A percentile compares a stretch with the other conserved stretches of the same genome.
These are phyloP conservation scores for Gorsachius goisagi DNA, from an alignment of 2,113 vertebrate species.

Conservation along the genomic window DNA sequence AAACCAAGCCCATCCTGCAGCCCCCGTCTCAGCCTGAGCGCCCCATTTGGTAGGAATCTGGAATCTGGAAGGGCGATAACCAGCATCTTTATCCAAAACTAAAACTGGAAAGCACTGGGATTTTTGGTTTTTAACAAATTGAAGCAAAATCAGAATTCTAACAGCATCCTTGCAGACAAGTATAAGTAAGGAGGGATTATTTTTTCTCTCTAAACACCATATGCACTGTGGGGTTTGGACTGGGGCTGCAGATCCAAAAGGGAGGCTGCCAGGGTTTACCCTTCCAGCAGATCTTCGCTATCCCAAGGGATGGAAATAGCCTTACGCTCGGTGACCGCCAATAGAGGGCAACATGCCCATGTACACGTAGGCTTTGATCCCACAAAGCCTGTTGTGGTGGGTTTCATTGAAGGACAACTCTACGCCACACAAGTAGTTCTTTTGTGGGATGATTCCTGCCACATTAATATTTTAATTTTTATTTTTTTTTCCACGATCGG, in stretches of 20 bases:
- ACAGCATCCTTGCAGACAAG: neutral
- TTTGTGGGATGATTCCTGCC: neutral
- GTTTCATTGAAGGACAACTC: neutral
- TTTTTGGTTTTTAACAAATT: neutral
- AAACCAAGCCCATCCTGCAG: neutral
- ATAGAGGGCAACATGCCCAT: conserved; percentile 59
- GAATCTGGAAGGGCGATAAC: neutral
- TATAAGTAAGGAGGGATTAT: neutral
- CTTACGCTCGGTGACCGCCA: neutral
- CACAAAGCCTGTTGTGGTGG: neutral
- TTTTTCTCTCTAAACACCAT: neutral
- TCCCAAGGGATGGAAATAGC: neutral
- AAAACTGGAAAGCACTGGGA: neutral
- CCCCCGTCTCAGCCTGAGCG: rapidly evolving
- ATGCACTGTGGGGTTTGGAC: rapidly evolving
- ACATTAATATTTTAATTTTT: neutral
- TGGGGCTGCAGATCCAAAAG: neutral
- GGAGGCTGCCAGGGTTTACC: neutral
- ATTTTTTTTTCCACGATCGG: neutral
- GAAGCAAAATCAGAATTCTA: neutral
- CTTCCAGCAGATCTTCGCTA: neutral
- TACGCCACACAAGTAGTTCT: neutral
- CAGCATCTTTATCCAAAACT: neutral
- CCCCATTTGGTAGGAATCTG: neutral
- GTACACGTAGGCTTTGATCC: neutral